Evolutionary conservation across 2,797 vertebrate species (phyloP).

Genomic region (Mormyrops attenuatus): DNA sequence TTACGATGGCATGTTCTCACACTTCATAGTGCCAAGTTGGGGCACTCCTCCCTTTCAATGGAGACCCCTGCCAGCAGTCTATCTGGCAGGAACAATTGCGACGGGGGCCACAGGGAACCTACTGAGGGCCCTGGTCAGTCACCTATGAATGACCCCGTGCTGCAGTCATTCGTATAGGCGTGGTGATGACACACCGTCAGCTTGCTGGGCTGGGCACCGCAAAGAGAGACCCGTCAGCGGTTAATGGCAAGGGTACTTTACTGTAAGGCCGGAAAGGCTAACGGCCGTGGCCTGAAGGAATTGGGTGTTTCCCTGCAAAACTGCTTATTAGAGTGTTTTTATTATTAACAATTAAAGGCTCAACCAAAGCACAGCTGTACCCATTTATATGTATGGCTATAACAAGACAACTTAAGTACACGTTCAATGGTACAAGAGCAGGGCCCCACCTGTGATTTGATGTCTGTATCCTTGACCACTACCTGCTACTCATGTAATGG

Average conservation of each 20-base stretch:
- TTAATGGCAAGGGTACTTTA: slow-evolving; percentile 25
- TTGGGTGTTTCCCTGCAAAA: not conserved
- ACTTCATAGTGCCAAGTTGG: slow-evolving; percentile 34
- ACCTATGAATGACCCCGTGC: slow-evolving; percentile 28
- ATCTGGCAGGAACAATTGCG: slow-evolving; percentile 40
- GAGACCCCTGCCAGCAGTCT: slow-evolving; percentile 42
- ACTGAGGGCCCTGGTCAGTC: slow-evolving; percentile 40
- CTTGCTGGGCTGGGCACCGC: slow-evolving; percentile 21
- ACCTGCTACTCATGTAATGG: not conserved
- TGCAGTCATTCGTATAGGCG: not conserved
- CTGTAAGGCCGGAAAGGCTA: not conserved
- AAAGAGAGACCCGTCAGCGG: slow-evolving; percentile 16
- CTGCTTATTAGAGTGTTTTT: not conserved
- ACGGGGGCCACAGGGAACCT: slow-evolving; percentile 37
- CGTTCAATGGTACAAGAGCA: not conserved
- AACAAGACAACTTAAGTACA: not conserved
- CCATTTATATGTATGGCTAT: not conserved
- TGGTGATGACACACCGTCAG: not conserved
- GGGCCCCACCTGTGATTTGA: not conserved
- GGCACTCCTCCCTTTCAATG: slow-evolving; percentile 32
- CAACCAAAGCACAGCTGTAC: not conserved
- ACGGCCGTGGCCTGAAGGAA: not conserved
- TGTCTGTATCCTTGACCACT: not conserved
- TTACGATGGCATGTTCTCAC: slow-evolving; percentile 52
- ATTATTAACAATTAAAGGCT: not conserved